Conservation (phyloP, 2,888 invertebrate species). For the Eristalis pertinax region DNA sequence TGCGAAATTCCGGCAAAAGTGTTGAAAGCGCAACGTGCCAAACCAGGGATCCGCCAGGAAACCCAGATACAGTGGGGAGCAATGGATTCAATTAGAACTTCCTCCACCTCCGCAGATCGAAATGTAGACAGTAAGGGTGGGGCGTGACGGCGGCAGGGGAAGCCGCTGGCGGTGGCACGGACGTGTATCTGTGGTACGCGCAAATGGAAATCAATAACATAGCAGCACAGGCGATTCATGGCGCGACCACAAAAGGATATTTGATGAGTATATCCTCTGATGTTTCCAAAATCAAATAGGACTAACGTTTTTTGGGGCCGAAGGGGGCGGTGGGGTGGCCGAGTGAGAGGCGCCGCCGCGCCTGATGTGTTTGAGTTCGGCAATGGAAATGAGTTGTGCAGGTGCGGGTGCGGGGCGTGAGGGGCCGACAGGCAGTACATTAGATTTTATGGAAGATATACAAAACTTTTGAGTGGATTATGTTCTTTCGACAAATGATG, state of each 20-base stretch:
- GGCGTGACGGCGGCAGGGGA: neutral
- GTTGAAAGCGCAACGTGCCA: conserved; percentile 66
- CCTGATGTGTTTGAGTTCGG: conserved; percentile 20
- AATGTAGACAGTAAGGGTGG: too few relatives aligned
- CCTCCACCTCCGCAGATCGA: neutral
- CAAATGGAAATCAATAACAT: conserved; percentile 58
- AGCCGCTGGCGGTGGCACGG: conserved; percentile 3
- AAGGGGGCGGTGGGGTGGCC: neutral
- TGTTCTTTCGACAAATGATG: conserved; percentile 26
- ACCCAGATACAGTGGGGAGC: conserved; percentile 24
- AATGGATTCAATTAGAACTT: conserved; percentile 54
- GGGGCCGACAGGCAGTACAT: conserved; percentile 14
- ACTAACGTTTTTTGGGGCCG: neutral
- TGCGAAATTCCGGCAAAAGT: conserved; percentile 64
- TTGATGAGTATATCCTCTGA: conserved; percentile 14
- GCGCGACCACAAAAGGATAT: conserved; percentile 49
- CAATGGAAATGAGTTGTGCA: neutral
- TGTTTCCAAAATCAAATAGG: neutral
- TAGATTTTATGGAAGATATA: conserved; percentile 52
- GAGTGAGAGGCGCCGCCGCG: neutral
- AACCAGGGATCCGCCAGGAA: conserved; percentile 2
- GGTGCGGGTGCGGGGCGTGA: neutral
- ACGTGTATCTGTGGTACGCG: conserved; percentile 19
- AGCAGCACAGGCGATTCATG: conserved; percentile 54
- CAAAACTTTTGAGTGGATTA: conserved; percentile 57